Evolutionary conservation across 2,113 vertebrate genomes (phyloP).

Genomic region (Syngnathoides biaculeatus): DNA sequence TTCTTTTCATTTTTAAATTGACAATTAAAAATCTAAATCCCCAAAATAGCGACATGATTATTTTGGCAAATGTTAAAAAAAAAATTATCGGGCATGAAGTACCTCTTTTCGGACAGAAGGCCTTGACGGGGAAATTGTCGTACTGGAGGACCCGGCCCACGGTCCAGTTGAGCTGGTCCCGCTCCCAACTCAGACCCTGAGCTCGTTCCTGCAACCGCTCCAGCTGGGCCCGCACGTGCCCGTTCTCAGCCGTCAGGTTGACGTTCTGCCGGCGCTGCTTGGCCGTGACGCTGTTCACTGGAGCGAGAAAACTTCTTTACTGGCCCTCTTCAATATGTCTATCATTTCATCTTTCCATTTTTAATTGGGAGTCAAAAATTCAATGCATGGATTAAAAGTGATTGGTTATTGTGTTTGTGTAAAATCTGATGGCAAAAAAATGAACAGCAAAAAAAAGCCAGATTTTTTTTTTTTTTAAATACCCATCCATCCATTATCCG

Average conservation of each 20-base stretch:
- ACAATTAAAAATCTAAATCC: background rate
- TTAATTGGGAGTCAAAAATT: background rate
- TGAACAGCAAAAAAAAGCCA: no score
- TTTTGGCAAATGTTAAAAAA: no score
- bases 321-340: no score
- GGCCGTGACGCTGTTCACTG: conserved; percentile 4
- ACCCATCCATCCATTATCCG: no score
- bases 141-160: conserved; percentile 22
- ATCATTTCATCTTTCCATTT: background rate
- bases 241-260: background rate
- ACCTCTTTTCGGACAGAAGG: conserved; percentile 25
- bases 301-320: background rate
- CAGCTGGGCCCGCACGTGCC: conserved; percentile 13
- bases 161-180: conserved; percentile 47
- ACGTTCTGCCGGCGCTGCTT: background rate
- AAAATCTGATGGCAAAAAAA: background rate
- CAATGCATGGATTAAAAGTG: background rate
- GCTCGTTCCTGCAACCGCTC: background rate
- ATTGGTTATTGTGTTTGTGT: background rate
- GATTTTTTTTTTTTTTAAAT: no score
- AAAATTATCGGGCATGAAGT: no score
- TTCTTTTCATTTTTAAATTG: background rate
- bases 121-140: conserved; percentile 8
- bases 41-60: no score
- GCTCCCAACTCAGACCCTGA: conserved; percentile 23